Conservation (phyloP, 2,113 vertebrate genomes). For the Tympanuchus pallidicinctus region DNA sequence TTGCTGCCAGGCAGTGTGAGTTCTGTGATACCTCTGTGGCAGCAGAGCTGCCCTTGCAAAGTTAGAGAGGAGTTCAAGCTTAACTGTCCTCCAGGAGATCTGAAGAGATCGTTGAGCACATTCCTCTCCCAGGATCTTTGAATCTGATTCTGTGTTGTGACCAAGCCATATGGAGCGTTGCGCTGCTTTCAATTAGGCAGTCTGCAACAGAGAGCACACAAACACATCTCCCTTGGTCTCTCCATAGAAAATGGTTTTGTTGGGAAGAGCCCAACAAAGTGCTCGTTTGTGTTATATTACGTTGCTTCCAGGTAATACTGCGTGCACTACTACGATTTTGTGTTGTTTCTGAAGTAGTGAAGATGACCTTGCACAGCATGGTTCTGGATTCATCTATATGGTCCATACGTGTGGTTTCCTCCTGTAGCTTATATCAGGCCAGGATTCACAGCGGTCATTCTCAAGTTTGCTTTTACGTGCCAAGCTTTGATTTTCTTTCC, state of each 20-base stretch:
- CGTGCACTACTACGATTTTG: fast-evolving
- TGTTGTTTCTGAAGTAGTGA: neutral
- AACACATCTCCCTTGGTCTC: neutral
- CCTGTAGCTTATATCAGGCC: neutral
- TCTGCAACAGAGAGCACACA: neutral
- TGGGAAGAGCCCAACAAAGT: neutral
- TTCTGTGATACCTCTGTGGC: neutral
- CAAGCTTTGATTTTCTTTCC: fast-evolving
- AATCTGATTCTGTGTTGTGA: neutral
- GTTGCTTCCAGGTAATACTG: fast-evolving
- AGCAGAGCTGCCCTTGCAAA: neutral
- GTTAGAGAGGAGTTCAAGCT: neutral
- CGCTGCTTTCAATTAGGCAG: neutral
- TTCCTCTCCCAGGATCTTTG: neutral
- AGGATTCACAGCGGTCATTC: neutral
- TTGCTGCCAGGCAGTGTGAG: fast-evolving
- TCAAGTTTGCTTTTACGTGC: neutral
- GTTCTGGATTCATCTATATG: neutral
- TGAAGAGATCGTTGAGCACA: neutral
- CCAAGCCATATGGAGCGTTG: neutral
- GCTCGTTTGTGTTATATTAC: fast-evolving
- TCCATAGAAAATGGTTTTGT: neutral
- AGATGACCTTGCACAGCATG: fast-evolving
- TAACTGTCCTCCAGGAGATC: neutral
- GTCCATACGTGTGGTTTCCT: neutral